Evolutionary conservation across 2,797 vertebrate species (phyloP).

Genomic region (Emydoidea blandingii): DNA sequence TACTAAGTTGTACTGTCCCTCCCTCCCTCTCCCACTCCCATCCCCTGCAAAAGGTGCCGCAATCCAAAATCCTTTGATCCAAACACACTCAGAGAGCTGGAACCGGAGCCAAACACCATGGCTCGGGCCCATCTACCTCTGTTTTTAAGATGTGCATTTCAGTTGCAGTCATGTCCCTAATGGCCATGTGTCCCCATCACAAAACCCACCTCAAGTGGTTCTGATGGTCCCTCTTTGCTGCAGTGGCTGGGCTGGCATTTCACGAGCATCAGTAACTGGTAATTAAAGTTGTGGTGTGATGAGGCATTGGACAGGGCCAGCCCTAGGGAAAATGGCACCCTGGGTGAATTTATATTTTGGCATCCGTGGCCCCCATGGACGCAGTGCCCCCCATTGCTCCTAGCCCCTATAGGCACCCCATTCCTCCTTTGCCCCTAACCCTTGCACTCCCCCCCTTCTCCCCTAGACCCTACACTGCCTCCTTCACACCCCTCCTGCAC

Average conservation of each 20-base stretch:
- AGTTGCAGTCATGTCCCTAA: not conserved
- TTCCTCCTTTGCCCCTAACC: too few relatives aligned
- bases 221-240: not conserved
- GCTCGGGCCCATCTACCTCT: not conserved
- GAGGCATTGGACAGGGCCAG: not conserved
- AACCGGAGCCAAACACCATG: not conserved
- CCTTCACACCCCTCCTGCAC: too few relatives aligned
- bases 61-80: not conserved
- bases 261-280: conserved; percentile 52
- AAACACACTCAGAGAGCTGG: not conserved
- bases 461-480: too few relatives aligned
- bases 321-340: too few relatives aligned
- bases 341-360: too few relatives aligned
- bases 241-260: conserved; percentile 1
- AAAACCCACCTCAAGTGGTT: not conserved
- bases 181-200: not conserved
- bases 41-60: not conserved
- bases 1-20: not conserved
- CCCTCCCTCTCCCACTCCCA: not conserved
- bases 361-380: too few relatives aligned
- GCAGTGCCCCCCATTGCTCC: too few relatives aligned
- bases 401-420: too few relatives aligned
- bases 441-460: too few relatives aligned
- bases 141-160: not conserved
- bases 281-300: conserved; percentile 64